Evolutionary conservation across 2,888 invertebrate species (phyloP).

Genomic region (Masnerella sp.): DNA sequence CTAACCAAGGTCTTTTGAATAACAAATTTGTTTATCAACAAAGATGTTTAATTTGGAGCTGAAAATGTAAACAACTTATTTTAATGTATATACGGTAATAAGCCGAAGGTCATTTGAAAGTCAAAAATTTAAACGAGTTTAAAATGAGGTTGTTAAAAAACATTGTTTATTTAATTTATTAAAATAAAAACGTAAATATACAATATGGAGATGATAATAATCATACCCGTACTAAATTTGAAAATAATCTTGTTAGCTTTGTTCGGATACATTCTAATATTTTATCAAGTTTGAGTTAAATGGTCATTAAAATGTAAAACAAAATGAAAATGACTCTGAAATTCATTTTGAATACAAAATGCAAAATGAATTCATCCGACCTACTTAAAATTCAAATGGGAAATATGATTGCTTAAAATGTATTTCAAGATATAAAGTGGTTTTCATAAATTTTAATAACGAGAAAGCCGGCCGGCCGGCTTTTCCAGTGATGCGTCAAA

Average conservation of each 20-base stretch:
- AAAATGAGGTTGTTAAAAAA: too few species aligned
- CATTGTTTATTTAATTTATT: too few species aligned
- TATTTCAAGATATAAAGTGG: slow-evolving; percentile 56
- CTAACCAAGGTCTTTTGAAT: too few species aligned
- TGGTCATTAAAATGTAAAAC: slow-evolving; percentile 57
- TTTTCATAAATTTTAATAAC: slow-evolving; percentile 58
- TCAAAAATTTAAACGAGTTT: too few species aligned
- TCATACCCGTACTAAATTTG: too few species aligned
- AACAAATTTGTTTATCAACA: too few species aligned
- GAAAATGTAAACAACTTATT: too few species aligned
- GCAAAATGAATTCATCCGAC: slow-evolving; percentile 45
- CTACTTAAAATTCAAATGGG: slow-evolving; percentile 57
- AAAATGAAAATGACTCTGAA: slow-evolving; percentile 51
- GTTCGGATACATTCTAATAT: slow-evolving; percentile 44
- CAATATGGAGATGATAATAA: too few species aligned
- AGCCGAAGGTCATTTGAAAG: too few species aligned
- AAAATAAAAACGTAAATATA: too few species aligned
- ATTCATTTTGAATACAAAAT: slow-evolving; percentile 56
- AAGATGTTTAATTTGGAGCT: too few species aligned
- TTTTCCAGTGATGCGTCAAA: slow-evolving; percentile 34
- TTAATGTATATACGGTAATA: too few species aligned
- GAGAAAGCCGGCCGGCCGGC: slow-evolving; percentile 39
- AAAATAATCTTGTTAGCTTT: slow-evolving; percentile 40
- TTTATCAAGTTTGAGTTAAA: slow-evolving; percentile 47
- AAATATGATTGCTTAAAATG: slow-evolving; percentile 58